Evolutionary conservation across 2,888 invertebrate genomes (phyloP), one percentile per base, ranked within the genome.

Genomic region (Plagodis dolabraria): DNA sequence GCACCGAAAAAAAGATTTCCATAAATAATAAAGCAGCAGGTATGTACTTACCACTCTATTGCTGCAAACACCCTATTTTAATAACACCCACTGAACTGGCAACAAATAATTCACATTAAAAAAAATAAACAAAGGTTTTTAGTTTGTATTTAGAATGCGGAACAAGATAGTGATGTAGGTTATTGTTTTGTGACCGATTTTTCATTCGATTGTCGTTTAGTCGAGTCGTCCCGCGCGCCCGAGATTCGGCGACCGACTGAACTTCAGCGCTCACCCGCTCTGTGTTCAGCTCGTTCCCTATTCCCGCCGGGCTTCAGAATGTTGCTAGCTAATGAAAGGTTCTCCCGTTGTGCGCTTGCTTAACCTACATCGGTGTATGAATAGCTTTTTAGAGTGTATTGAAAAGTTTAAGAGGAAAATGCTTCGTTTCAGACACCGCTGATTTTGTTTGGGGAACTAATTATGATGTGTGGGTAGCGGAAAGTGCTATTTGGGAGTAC

Each of bases 171-270:
- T 71, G 62, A 61, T 61, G 73, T 63, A 77, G 76, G 74, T 56
- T 74, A 73, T 74, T 75, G 63, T 63, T 69, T 63, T 53, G 58
- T 63, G 67, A 66, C 67, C 75, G 75, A 70, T 69, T 70, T 43
- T 53, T 67, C 54, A 61, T 65, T 67, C 63, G 67, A 57, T 63
- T 60, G 57, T 48, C 22, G 8, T 36, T 48, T 55, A 43, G 63
- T 36, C 53, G 53, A 44, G 45, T 35, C 58, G 58, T 52, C 50
- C 10, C 59, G 72, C 61, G 67, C 60, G 73, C 71, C 63, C 75
- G 80, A 79, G 83, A 73, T 77, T 76, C 76, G 80, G 83, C 87
- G 87, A 82, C 77, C 80, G 80, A 90, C 90, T 90, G 86, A 86
- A 79, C 6, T 10, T 60, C 45, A 45, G 51, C 35, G 34, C 42